Evolutionary conservation across 2,888 invertebrate genomes (phyloP), one percentile per base, ranked within the genome.

Genomic region (Tetranychus truncatus): DNA sequence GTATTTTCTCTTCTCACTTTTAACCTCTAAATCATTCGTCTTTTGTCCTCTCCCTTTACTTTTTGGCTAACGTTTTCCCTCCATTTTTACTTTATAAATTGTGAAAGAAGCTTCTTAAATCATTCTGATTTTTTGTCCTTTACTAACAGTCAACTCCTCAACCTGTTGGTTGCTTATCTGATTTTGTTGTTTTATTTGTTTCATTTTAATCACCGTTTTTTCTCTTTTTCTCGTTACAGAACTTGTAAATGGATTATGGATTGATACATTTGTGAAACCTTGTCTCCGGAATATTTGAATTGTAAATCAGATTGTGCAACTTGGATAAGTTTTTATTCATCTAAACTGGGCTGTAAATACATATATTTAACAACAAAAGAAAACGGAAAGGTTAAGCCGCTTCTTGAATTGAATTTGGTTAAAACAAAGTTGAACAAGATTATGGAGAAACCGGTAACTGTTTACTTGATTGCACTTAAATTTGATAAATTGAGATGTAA

Each of bases 341-440:
- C 55, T 55, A 9, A 15, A 9, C 15, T 9, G 11, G 55, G 55
- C 11, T 55, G 11, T 15, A 55, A 15, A 15, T 15, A 55, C 2
- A 15, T 55, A 55, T 7, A 55, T 55, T 55, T 55, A 55, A 2
- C 55, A 55, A 9, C 55, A 55, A 55, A 55, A 55, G 9, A 46
- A 46, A 8, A 46, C 15, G 46, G 46, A 55, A 55, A 55, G 55
- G 55, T 55, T 55, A 55, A 55, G 9, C 55, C 55, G 55, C 9
- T 55, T 15, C 55, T 55, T 55, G 7, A 6, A 55, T 55, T 55
- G 15, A 7, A 55, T 55, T 55, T 55, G 55, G 55, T 55, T 55
- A 55, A 55, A 55, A 55, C 55, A 55, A 55, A 55, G 55, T 55
- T 55, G 55, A 55, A 55, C 55, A 55, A 55, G 55, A 55, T 55